Percentiles rank a stretch among this genome's conserved stretches.
Evolutionary conservation across 2,113 vertebrate species (phyloP).

Genomic region (Chelonoidis abingdonii): DNA sequence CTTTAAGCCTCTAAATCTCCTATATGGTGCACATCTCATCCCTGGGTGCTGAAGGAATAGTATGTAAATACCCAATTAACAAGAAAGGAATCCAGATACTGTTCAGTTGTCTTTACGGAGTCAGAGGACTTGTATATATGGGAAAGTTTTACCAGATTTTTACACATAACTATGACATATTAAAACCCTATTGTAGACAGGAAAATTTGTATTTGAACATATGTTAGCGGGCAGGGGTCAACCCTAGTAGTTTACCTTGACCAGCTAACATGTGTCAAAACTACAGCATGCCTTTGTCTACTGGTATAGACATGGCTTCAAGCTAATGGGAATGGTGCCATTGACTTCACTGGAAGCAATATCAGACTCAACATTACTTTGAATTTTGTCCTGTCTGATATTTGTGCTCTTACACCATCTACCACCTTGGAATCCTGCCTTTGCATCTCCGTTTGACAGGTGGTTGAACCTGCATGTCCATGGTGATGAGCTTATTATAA

Average conservation of each 20-base stretch:
- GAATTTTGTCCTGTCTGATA: background rate
- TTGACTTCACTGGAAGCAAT: background rate
- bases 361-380: background rate
- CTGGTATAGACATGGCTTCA: background rate
- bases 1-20: background rate
- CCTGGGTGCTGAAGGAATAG: background rate
- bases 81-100: background rate
- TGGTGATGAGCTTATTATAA: background rate
- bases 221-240: background rate
- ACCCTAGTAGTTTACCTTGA: background rate
- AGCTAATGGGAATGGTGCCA: background rate
- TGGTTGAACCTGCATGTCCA: background rate
- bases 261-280: background rate
- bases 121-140: background rate
- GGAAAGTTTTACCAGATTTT: background rate
- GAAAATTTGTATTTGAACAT: background rate
- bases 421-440: background rate
- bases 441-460: rapidly evolving
- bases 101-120: rapidly evolving
- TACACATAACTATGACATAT: background rate
- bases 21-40: background rate
- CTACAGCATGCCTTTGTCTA: background rate
- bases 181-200: background rate
- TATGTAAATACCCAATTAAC: background rate
- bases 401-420: background rate